Percentiles rank a stretch among this genome's conserved stretches.
Conservation (phyloP, 2,888 invertebrate genomes). For the Parochlus steinenii region DNA sequence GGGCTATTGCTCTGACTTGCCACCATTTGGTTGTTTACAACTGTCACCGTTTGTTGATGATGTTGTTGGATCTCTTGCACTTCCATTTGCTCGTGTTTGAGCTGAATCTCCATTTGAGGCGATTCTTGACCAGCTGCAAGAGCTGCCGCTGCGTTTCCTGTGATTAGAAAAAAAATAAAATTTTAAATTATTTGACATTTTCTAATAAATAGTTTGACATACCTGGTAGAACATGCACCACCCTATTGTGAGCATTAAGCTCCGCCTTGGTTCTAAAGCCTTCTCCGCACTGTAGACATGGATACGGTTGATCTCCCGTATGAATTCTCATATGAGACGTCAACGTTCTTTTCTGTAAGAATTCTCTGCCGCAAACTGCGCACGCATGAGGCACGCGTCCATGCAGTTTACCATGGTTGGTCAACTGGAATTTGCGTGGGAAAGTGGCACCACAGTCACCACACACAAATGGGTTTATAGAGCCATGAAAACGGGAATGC, state of each 20-base stretch:
- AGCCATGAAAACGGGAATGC: constrained; percentile 69
- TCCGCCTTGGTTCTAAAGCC: constrained; percentile 56
- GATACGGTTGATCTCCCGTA: constrained; percentile 55
- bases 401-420: constrained; percentile 67
- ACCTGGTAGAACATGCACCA: constrained; percentile 33
- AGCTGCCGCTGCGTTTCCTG: constrained; percentile 3
- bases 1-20: constrained; percentile 4
- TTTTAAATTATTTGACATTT: no score
- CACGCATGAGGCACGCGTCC: constrained; percentile 67
- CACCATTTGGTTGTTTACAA: constrained; percentile 9
- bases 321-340: constrained; percentile 64
- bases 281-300: constrained; percentile 60
- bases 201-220: no score
- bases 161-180: no score
- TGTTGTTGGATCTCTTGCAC: constrained; percentile 6
- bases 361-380: constrained; percentile 70
- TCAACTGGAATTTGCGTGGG: constrained; percentile 70
- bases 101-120: constrained; percentile 1
- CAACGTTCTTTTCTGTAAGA: constrained; percentile 66
- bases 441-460: constrained; percentile 76
- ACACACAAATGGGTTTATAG: constrained; percentile 87
- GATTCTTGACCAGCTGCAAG: constrained; percentile 3
- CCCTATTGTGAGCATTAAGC: constrained; percentile 47
- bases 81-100: constrained; percentile 13
- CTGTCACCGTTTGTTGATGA: constrained; percentile 2